Base-by-base conservation (phyloP, 2,888 invertebrate species). In the Carterocephalus palaemon region DNA sequence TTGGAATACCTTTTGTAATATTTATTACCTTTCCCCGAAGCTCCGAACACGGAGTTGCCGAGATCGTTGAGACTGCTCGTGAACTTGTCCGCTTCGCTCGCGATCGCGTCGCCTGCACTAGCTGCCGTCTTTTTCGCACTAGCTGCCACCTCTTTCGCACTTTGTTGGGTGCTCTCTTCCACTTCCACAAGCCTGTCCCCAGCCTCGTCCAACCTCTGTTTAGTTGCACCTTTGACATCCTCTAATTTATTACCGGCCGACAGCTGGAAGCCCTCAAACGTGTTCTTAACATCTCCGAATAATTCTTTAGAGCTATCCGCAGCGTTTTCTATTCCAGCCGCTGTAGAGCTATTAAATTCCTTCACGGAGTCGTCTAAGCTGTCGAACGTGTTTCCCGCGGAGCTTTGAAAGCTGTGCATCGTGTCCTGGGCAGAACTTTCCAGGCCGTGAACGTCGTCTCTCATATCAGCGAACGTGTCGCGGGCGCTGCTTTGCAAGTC, bases 1-100 rank as follows among this genome's bases (percentile, higher is more conserved):
- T n/a, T n/a, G n/a, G n/a, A n/a, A n/a, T n/a, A n/a, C n/a, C n/a
- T n/a, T n/a, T n/a, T n/a, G n/a, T n/a, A n/a, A n/a, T n/a, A n/a
- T n/a, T n/a, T n/a, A n/a, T n/a, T n/a, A 86, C 87, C 87, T 83
- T 85, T 86, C 43, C 85, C 85, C 54, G 84, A 81, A 61, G 76
- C 73, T 56, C 85, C 83, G 59, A 84, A 83, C 32, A 85, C 78
- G 2, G 82, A 78, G 60, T 74, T 84, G 53, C 85, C 85, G 64
- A 85, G 71, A 65, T 84, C 78, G 51, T 84, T 85, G 46, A 86
- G 68, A 59, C 64, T 82, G 67, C 72, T 84, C 1, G 86, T 78
- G 46, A 88, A 79, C 12, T 69, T 73, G 49, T 88, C 85, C 1
- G 80, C 68, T 57, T 84, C 86, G 15, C 62, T 70, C 1, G 69